Percentiles rank a stretch among this genome's conserved stretches.
Conservation (phyloP, 2,113 vertebrate genomes). For the Cacatua alba region DNA sequence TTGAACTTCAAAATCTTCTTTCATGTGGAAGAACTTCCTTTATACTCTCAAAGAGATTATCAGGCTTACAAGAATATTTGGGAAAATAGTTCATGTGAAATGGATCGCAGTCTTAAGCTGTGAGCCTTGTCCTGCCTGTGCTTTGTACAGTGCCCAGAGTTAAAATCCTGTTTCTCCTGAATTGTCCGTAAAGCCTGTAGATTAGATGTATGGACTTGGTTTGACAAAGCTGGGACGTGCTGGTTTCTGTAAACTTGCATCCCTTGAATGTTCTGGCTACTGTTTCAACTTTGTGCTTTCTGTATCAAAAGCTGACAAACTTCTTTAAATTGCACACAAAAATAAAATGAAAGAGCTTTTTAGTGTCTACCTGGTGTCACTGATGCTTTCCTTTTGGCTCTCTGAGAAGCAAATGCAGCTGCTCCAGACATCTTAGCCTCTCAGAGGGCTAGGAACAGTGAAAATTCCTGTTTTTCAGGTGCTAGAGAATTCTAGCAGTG, state of each 20-base stretch:
- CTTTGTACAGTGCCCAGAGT: neutral
- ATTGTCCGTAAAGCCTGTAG: neutral
- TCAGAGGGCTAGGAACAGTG: neutral
- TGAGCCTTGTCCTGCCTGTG: neutral
- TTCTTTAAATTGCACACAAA: neutral
- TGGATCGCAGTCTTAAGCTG: neutral
- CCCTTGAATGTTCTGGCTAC: neutral
- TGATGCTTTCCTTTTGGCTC: neutral
- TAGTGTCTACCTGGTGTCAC: neutral
- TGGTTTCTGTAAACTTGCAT: neutral
- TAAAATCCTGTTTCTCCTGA: neutral
- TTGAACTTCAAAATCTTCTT: neutral
- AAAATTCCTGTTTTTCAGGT: slow-evolving; percentile 9
- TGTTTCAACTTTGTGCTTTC: neutral
- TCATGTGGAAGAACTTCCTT: neutral
- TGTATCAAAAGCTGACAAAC: neutral
- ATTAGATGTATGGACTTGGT: neutral
- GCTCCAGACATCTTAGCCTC: neutral
- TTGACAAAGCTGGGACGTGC: neutral
- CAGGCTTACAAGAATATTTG: neutral
- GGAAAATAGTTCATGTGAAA: neutral
- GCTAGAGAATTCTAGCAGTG: neutral
- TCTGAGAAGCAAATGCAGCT: neutral
- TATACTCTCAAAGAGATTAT: neutral
- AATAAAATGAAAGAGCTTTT: neutral